Evolutionary conservation across 2,888 invertebrate genomes (phyloP).

Genomic region (Lapara coniferarum): DNA sequence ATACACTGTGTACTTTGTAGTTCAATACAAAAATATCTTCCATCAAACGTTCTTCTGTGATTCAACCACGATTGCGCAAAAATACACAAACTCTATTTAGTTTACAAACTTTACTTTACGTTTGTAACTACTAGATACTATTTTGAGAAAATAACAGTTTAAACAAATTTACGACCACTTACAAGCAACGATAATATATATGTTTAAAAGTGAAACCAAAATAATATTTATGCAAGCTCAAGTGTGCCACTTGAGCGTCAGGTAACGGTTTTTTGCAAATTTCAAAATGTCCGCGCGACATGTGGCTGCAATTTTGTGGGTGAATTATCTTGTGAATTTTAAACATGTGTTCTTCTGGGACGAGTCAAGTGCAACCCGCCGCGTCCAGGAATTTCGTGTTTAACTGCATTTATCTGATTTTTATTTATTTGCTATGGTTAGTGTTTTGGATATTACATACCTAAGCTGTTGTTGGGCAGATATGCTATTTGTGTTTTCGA

Average conservation of each 20-base stretch:
- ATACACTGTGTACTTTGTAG: too few species aligned
- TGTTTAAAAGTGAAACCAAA: constrained; percentile 7
- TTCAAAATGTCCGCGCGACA: constrained; percentile 44
- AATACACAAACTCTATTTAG: neutral
- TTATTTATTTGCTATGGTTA: neutral
- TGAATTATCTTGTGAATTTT: constrained; percentile 51
- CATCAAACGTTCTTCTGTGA: too few species aligned
- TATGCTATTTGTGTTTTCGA: neutral
- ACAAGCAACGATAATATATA: neutral
- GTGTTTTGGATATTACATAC: neutral
- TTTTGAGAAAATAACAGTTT: neutral
- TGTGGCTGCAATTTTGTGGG: constrained; percentile 60
- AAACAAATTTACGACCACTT: neutral
- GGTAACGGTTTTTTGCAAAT: constrained; percentile 51
- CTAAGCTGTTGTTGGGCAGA: neutral
- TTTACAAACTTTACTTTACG: neutral
- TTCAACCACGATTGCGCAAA: neutral
- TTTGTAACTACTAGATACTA: neutral
- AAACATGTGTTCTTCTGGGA: constrained; percentile 50
- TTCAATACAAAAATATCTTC: too few species aligned
- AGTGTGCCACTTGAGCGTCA: constrained; percentile 51
- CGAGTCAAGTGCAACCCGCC: constrained; percentile 32
- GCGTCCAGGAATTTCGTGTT: constrained; percentile 2
- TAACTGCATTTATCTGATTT: constrained; percentile 6
- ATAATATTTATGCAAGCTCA: constrained; percentile 28